Evolutionary conservation across 2,797 vertebrate genomes (phyloP).

Genomic region (Eremophila alpestris): DNA sequence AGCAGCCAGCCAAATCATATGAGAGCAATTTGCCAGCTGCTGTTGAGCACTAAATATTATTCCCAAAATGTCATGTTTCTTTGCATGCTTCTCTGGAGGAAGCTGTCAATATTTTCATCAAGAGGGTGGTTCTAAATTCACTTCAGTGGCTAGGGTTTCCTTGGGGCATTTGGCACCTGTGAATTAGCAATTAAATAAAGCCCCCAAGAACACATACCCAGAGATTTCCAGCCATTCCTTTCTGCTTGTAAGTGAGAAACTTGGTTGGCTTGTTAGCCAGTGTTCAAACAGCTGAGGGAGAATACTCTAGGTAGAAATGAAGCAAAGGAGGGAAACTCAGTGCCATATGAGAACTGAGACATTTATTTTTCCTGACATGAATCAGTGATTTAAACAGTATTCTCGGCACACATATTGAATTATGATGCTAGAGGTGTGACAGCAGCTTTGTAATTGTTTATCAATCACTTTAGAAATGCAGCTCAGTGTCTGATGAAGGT

Average conservation of each 20-base stretch:
- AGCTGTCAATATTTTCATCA: slow-evolving; percentile 21
- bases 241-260: background rate
- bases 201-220: background rate
- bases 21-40: slow-evolving; percentile 43
- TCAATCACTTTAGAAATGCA: slow-evolving; percentile 34
- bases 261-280: background rate
- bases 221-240: background rate
- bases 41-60: slow-evolving; percentile 46
- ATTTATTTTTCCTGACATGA: slow-evolving; percentile 6
- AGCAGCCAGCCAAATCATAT: slow-evolving; percentile 34
- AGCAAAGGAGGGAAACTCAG: background rate
- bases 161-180: background rate
- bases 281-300: background rate
- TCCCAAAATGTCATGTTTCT: slow-evolving; percentile 22
- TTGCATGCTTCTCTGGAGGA: background rate
- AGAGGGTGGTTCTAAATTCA: background rate
- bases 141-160: background rate
- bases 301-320: background rate
- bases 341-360: background rate
- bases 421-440: background rate
- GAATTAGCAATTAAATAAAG: background rate
- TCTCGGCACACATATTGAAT: background rate
- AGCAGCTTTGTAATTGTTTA: slow-evolving; percentile 41
- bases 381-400: slow-evolving; percentile 28
- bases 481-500: slow-evolving; percentile 14